A percentile compares a stretch with the other conserved stretches of the same genome.
Conservation (phyloP, 2,888 invertebrate genomes). For the Nemotelus nigrinus region DNA sequence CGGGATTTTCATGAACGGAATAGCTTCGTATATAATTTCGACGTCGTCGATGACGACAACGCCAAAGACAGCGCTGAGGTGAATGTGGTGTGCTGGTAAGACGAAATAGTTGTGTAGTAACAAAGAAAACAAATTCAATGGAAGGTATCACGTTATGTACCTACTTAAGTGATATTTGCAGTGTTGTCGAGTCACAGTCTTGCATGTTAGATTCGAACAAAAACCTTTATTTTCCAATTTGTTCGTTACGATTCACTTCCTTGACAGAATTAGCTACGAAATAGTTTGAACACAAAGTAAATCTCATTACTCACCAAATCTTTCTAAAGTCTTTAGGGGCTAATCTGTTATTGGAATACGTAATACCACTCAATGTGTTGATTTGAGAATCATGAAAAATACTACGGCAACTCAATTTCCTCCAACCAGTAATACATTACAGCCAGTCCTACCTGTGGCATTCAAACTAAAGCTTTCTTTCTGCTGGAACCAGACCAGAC, state of each 20-base stretch:
- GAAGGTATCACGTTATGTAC: not conserved
- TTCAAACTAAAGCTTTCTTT: constrained; percentile 7
- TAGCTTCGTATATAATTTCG: constrained; percentile 30
- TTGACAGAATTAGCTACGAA: too few species aligned
- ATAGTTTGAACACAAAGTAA: too few species aligned
- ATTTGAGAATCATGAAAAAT: not conserved
- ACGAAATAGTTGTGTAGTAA: not conserved
- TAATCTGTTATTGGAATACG: too few species aligned
- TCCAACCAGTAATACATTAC: not conserved
- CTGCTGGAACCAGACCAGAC: not conserved
- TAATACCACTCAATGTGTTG: too few species aligned
- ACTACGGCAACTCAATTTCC: not conserved
- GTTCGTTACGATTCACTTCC: too few species aligned
- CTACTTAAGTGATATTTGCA: not conserved
- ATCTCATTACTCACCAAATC: too few species aligned
- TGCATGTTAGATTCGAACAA: not conserved
- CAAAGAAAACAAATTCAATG: not conserved
- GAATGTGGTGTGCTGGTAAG: not conserved
- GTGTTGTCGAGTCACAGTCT: constrained; percentile 8
- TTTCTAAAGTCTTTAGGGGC: too few species aligned
- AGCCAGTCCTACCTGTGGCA: constrained; percentile 20
- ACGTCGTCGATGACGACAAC: constrained; percentile 15
- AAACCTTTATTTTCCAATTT: not conserved
- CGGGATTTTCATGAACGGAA: constrained; percentile 41
- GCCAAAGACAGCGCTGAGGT: not conserved